phyloP scores from a whole-genome alignment of 2,888 invertebrate species.

The Netelia inedita region DNA sequence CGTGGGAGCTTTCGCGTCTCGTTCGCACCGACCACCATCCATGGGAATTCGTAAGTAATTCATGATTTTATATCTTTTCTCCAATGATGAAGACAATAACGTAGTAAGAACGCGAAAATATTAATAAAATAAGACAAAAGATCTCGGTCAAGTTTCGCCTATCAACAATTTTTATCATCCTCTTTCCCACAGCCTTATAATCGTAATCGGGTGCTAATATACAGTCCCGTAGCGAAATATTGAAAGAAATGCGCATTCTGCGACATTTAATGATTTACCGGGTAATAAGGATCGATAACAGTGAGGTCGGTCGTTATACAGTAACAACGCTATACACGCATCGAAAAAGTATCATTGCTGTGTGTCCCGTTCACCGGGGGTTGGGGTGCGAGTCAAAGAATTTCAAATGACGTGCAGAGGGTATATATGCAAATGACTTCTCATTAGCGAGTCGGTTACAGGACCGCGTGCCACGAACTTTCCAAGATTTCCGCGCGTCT shows the following conservation, averaged over 20 bases:
- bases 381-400: constrained; percentile 69
- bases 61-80: not conserved
- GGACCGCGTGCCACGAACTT: constrained; percentile 55
- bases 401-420: constrained; percentile 70
- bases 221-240: too few relatives aligned
- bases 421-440: constrained; percentile 76
- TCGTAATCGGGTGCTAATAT: too few relatives aligned
- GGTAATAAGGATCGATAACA: constrained; percentile 35
- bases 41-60: constrained; percentile 1
- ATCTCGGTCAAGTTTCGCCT: too few relatives aligned
- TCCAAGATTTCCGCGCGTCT: constrained; percentile 21
- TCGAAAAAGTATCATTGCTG: constrained; percentile 63
- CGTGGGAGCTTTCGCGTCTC: not conserved
- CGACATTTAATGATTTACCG: constrained; percentile 30
- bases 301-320: constrained; percentile 43
- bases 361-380: not conserved
- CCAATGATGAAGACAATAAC: too few relatives aligned
- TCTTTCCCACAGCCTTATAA: too few relatives aligned
- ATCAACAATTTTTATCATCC: too few relatives aligned
- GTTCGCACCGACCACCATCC: not conserved
- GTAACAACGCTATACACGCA: constrained; percentile 29
- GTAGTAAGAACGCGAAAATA: too few relatives aligned
- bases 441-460: constrained; percentile 67
- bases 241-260: not conserved
- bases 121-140: too few relatives aligned